A percentile compares a stretch with the other conserved stretches of the same genome.
Evolutionary conservation across 1,140 invertebrate species (phyloP).

Genomic region (Calephelis virginiensis): DNA sequence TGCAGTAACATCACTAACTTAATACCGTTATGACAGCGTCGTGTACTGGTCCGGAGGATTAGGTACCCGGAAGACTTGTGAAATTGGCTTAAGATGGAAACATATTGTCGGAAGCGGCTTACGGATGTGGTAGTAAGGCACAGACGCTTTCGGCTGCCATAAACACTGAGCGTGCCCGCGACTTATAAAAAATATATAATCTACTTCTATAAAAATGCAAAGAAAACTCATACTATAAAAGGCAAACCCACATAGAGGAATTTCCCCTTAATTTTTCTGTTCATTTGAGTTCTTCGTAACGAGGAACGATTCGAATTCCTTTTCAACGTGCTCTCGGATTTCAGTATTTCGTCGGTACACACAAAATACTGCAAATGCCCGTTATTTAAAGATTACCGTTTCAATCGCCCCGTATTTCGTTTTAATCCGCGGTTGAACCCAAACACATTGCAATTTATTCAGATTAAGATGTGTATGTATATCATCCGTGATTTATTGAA

Average conservation of each 20-base stretch:
- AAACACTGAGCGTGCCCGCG: too few relatives aligned
- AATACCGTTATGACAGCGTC: too few relatives aligned
- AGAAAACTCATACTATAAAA: slow-evolving; percentile 4
- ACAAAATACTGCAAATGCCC: slow-evolving; percentile 16
- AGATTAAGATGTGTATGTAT: background rate
- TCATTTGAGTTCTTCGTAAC: slow-evolving; percentile 16
- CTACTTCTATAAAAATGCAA: background rate
- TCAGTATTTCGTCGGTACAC: slow-evolving; percentile 11
- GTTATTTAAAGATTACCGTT: slow-evolving; percentile 16
- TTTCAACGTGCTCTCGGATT: slow-evolving; percentile 12
- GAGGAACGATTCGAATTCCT: slow-evolving; percentile 10
- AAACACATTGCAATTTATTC: slow-evolving; percentile 16
- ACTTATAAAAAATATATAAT: too few relatives aligned
- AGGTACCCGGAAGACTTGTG: too few relatives aligned
- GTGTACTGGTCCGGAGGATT: too few relatives aligned
- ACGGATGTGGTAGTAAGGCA: too few relatives aligned
- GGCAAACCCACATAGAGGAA: background rate
- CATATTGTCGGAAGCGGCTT: too few relatives aligned
- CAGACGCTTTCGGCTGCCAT: too few relatives aligned
- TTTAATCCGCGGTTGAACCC: slow-evolving; percentile 14
- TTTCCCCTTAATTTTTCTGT: slow-evolving; percentile 13
- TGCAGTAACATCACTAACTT: too few relatives aligned
- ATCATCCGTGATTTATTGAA: slow-evolving; percentile 5
- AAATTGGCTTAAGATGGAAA: too few relatives aligned
- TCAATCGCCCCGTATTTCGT: slow-evolving; percentile 15